A percentile compares a stretch with the other conserved stretches of the same genome.
phyloP scores from a whole-genome alignment of 2,888 invertebrate species.

The Oligia latruncula region DNA sequence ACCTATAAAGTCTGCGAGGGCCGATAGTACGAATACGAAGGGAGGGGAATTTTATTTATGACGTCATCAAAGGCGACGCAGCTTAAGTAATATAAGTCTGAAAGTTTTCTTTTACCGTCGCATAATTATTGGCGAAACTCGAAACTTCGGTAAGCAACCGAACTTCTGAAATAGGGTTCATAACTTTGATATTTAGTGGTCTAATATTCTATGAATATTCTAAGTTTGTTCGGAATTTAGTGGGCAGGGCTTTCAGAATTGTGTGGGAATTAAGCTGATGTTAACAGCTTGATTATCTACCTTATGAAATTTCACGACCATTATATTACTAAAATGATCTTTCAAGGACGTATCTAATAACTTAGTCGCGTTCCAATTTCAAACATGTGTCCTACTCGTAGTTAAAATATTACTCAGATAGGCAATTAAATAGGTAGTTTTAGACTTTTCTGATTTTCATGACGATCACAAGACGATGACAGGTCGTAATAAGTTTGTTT shows the following conservation, averaged over 20 bases:
- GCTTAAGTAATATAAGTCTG: conserved; percentile 69
- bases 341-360: neutral
- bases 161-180: conserved; percentile 59
- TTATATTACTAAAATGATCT: neutral
- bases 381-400: neutral
- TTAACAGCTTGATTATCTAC: conserved; percentile 25
- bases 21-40: conserved; percentile 61
- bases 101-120: conserved; percentile 62
- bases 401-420: neutral
- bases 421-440: neutral
- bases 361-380: neutral
- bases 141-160: conserved; percentile 48
- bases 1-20: conserved; percentile 40
- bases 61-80: conserved; percentile 77
- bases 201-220: conserved; percentile 60
- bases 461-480: neutral
- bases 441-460: neutral
- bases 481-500: neutral
- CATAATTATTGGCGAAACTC: conserved; percentile 64
- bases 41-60: conserved; percentile 78
- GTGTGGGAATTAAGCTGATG: conserved; percentile 47
- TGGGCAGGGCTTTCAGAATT: conserved; percentile 38
- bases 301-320: neutral
- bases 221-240: conserved; percentile 46
- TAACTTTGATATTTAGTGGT: conserved; percentile 63